These are phyloP conservation scores for Idris sp. DNA, from an alignment of 1,140 invertebrate genomes.

Conservation along the genomic window DNA sequence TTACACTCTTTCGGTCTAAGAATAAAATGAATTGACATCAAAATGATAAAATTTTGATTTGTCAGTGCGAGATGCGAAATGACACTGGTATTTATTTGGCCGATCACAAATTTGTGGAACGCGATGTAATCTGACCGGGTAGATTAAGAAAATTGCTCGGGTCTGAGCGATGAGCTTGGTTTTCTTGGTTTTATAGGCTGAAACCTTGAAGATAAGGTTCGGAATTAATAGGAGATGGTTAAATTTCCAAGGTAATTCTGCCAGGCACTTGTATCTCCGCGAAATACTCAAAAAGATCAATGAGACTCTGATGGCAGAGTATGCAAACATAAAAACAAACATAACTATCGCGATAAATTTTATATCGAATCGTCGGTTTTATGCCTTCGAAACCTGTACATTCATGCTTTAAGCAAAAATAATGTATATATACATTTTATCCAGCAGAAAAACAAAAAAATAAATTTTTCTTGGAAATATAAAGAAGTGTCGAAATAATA, in stretches of 20 bases:
- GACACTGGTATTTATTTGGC: constrained; percentile 48
- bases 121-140: constrained; percentile 48
- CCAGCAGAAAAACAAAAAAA: no score
- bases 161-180: constrained; percentile 14
- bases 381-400: no score
- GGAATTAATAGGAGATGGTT: constrained; percentile 31
- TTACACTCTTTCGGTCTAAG: no score
- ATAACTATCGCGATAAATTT: no score
- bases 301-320: background rate
- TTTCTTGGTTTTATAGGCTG: constrained; percentile 28
- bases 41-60: no score
- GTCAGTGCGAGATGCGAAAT: no score
- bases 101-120: constrained; percentile 55
- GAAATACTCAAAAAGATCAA: constrained; percentile 1
- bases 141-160: constrained; percentile 52
- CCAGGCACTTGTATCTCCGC: no score
- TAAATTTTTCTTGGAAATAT: no score
- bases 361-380: no score
- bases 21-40: no score
- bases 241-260: constrained; percentile 23
- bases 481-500: constrained; percentile 40
- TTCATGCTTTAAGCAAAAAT: no score
- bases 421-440: no score
- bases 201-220: constrained; percentile 31
- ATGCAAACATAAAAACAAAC: constrained; percentile 9